A percentile compares a stretch with the other conserved stretches of the same genome.
phyloP scores from a whole-genome alignment of 2,113 vertebrate species.

The Chlamydotis undulata region DNA sequence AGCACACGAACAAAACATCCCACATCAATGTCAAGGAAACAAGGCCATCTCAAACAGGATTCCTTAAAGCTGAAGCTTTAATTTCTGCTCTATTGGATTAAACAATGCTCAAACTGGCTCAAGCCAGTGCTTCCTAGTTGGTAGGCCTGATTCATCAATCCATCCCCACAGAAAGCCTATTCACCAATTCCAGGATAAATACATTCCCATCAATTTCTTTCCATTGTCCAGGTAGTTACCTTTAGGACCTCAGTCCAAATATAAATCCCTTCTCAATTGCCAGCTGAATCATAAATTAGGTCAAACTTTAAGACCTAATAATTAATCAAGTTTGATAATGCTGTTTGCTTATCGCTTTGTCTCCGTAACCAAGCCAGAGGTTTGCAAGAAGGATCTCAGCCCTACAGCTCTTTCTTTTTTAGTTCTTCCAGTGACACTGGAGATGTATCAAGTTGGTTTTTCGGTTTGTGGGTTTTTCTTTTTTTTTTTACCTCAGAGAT shows the following conservation, averaged over 20 bases:
- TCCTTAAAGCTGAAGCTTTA: neutral
- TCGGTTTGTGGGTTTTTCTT: neutral
- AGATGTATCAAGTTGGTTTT: neutral
- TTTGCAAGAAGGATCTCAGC: neutral
- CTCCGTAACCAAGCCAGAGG: neutral
- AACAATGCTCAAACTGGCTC: neutral
- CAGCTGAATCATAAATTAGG: neutral
- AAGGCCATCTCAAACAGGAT: neutral
- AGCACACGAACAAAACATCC: neutral
- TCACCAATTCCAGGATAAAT: neutral
- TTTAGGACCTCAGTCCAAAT: neutral
- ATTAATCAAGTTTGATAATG: neutral
- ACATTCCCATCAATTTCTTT: neutral
- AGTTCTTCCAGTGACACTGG: neutral
- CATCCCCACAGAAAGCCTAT: neutral
- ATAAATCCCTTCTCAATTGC: neutral
- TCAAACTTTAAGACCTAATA: neutral
- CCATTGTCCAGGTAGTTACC: neutral
- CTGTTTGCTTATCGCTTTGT: neutral
- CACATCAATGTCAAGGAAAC: neutral
- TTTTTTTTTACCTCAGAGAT: neutral
- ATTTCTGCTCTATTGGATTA: neutral
- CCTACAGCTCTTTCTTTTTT: neutral
- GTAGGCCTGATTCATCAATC: neutral
- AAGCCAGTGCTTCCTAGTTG: neutral